Evolutionary conservation across 2,888 invertebrate species (phyloP).

Genomic region (Anticlea derivata): DNA sequence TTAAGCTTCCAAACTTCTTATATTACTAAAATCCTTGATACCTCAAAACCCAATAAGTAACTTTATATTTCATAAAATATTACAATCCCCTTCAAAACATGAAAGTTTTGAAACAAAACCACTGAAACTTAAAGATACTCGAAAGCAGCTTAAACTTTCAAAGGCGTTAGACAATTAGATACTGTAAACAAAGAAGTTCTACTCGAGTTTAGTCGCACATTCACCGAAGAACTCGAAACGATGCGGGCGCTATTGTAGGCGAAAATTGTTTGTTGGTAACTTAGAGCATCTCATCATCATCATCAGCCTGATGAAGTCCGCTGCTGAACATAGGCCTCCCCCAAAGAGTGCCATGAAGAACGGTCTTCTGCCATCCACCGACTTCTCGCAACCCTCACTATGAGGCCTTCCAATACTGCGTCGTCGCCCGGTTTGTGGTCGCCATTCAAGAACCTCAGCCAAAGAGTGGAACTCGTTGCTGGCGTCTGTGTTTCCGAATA

Average conservation of each 20-base stretch:
- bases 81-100: conserved; percentile 3
- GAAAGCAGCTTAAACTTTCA: conserved; percentile 17
- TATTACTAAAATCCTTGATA: background rate
- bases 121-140: conserved; percentile 17
- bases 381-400: too few species aligned
- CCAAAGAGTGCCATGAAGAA: too few species aligned
- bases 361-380: too few species aligned
- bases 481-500: too few species aligned
- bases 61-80: background rate
- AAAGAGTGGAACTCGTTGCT: too few species aligned
- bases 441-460: too few species aligned
- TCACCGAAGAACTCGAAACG: conserved; percentile 14
- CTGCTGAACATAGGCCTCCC: too few species aligned
- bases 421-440: too few species aligned
- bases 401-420: too few species aligned
- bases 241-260: conserved; percentile 16
- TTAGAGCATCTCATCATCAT: too few species aligned
- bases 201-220: conserved; percentile 23
- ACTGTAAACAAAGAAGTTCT: conserved; percentile 24
- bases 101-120: conserved; percentile 16
- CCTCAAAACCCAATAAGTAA: background rate
- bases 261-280: conserved; percentile 6
- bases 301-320: too few species aligned
- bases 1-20: background rate
- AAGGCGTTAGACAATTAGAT: conserved; percentile 31